Evolutionary conservation across 2,888 invertebrate species (phyloP), one percentile per base, ranked within the genome.

Genomic region (Allygus modestus): DNA sequence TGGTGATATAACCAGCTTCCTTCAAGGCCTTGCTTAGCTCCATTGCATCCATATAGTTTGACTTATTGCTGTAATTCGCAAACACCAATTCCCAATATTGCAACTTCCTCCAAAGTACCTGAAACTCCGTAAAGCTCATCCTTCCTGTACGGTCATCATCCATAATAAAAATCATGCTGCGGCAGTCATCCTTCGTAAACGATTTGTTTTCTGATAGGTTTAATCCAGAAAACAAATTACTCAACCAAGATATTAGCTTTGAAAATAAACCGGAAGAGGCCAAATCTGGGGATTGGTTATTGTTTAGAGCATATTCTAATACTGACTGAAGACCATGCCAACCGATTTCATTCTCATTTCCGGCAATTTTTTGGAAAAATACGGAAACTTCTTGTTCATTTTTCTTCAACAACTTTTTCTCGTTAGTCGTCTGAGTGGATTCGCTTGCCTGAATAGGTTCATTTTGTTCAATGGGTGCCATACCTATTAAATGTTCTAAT

Each of bases 111-210:
- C 28, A 65, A 15, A 65, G 65, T 31, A 65, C 15, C 31, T 28
- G 1, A 31, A 65, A 65, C 31, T 65, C 65, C n/a, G 7, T 65
- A 2, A 26, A 17, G 31, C 31, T 31, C 31, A 65, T 1, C 17
- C 12, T 26, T 2, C 65, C 65, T 1, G 65, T 9, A 0, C 1
- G 28, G 17, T 65, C 65, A 9, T 65, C 65, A 15, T 65, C 65
- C 12, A 65, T 5, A 1, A 65, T 0, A 4, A 7, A 5, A 15
- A 65, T 65, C 65, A 65, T 28, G 17, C 31, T 28, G 31, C 65
- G 65, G 17, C 65, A 65, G 7, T 65, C 65, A 2, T 65, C 28
- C 31, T 65, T 65, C 17, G 65, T 28, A 20, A 65, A 58, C 20
- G 20, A 1, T 12, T 58, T 58, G 20, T 26, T 23, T 23, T 58